Evolutionary conservation across 2,113 vertebrate genomes (phyloP).

Genomic region (Lepidothrix coronata): DNA sequence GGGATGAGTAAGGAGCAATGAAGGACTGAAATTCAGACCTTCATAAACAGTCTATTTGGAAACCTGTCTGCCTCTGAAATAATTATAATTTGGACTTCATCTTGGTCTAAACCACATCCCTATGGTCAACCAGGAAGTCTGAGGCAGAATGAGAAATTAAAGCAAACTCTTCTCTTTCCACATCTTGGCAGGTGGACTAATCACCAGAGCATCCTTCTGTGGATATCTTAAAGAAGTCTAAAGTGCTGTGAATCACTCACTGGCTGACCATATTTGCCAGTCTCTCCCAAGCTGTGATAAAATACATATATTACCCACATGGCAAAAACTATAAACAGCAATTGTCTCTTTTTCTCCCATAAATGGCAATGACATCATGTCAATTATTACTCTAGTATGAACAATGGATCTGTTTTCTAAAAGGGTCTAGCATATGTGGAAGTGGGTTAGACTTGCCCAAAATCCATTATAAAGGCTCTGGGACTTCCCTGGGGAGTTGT

Average conservation of each 20-base stretch:
- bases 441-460: neutral
- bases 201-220: neutral
- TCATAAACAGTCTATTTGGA: neutral
- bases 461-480: neutral
- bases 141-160: neutral
- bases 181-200: neutral
- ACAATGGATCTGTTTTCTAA: neutral
- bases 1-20: neutral
- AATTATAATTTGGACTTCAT: neutral
- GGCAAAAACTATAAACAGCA: neutral
- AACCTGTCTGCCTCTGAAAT: neutral
- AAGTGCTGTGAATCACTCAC: neutral
- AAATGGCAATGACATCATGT: neutral
- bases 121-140: neutral
- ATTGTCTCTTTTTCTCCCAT: neutral
- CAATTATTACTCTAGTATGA: neutral
- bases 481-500: neutral
- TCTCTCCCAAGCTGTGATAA: neutral
- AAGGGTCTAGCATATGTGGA: neutral
- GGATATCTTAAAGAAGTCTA: neutral
- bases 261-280: neutral
- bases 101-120: neutral
- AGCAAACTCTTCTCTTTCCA: neutral
- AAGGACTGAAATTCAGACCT: neutral
- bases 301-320: neutral